phyloP scores from a whole-genome alignment of 2,113 vertebrate species.

The Dunckerocampus dactyliophorus region DNA sequence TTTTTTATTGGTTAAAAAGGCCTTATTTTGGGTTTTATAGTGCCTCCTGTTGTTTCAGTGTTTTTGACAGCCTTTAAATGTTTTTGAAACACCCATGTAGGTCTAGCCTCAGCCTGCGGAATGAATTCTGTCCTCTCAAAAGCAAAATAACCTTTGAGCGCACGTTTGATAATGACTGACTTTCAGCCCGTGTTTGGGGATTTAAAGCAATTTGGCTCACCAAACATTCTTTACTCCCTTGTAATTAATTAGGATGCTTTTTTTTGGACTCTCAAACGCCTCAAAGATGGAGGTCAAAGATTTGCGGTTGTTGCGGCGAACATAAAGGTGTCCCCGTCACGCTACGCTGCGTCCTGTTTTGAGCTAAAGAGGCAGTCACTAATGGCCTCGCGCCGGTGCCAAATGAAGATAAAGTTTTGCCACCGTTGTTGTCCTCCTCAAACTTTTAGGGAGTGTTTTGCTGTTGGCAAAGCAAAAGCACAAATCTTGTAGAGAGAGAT shows the following conservation, averaged over 20 bases:
- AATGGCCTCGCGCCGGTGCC: conserved; percentile 67
- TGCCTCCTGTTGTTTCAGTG: too few relatives aligned
- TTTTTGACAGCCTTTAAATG: too few relatives aligned
- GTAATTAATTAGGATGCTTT: conserved; percentile 79
- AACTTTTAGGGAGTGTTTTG: conserved; percentile 1
- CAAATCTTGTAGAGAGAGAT: neutral
- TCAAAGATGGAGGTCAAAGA: conserved; percentile 79
- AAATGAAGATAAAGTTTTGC: conserved; percentile 47
- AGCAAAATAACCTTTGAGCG: conserved; percentile 83
- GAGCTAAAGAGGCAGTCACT: conserved; percentile 60
- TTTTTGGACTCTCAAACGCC: conserved; percentile 61
- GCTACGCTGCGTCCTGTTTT: conserved; percentile 71
- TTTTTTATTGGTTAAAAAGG: too few relatives aligned
- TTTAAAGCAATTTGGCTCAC: conserved; percentile 81
- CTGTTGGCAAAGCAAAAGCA: neutral
- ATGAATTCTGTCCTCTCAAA: conserved; percentile 76
- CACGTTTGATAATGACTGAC: conserved; percentile 83
- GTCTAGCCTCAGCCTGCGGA: conserved; percentile 44
- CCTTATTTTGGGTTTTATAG: too few relatives aligned
- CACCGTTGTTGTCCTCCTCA: neutral
- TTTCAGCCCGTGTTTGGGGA: conserved; percentile 75
- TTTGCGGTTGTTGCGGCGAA: conserved; percentile 66
- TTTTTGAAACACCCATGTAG: neutral
- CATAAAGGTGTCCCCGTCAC: conserved; percentile 77
- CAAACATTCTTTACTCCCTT: conserved; percentile 83